Percentiles rank a stretch among this genome's conserved stretches.
Conservation (phyloP, 2,797 vertebrate genomes). For the Microctenopoma steveboyesi region DNA sequence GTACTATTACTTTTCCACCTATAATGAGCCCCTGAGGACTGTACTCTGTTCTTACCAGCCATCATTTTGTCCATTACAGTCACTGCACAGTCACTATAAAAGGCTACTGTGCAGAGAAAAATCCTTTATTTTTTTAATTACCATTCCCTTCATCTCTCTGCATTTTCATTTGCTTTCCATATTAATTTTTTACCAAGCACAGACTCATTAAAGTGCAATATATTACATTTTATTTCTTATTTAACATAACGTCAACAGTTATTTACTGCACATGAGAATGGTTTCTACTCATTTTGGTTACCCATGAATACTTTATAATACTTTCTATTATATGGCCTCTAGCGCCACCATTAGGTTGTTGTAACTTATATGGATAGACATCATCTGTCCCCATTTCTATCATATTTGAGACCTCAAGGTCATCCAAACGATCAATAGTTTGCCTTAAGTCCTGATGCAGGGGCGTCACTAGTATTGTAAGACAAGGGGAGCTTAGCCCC, state of each 20-base stretch:
- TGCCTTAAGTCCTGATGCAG: no score
- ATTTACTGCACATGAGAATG: slow-evolving; percentile 27
- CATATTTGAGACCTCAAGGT: no score
- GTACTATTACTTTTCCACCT: slow-evolving; percentile 14
- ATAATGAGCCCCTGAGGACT: slow-evolving; percentile 49
- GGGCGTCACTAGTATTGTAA: no score
- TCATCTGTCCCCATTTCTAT: no score
- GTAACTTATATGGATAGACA: no score
- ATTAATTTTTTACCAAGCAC: slow-evolving; percentile 15
- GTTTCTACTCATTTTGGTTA: background rate
- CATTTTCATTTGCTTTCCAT: slow-evolving; percentile 46
- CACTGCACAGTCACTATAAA: slow-evolving; percentile 6
- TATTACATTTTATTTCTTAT: slow-evolving; percentile 28
- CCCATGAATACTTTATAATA: background rate
- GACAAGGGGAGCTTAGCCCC: no score
- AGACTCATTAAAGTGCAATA: slow-evolving; percentile 23
- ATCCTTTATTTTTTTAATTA: slow-evolving; percentile 27
- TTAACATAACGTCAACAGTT: slow-evolving; percentile 24
- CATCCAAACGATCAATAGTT: no score
- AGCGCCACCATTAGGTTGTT: no score
- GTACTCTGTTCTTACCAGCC: slow-evolving; percentile 31
- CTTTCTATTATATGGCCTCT: background rate
- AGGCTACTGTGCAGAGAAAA: slow-evolving; percentile 22
- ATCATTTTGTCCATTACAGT: slow-evolving; percentile 52
- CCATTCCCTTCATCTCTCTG: slow-evolving; percentile 29